These are phyloP conservation scores for Camelus bactrianus DNA, from an alignment of 2,113 vertebrate genomes.

Conservation along the genomic window DNA sequence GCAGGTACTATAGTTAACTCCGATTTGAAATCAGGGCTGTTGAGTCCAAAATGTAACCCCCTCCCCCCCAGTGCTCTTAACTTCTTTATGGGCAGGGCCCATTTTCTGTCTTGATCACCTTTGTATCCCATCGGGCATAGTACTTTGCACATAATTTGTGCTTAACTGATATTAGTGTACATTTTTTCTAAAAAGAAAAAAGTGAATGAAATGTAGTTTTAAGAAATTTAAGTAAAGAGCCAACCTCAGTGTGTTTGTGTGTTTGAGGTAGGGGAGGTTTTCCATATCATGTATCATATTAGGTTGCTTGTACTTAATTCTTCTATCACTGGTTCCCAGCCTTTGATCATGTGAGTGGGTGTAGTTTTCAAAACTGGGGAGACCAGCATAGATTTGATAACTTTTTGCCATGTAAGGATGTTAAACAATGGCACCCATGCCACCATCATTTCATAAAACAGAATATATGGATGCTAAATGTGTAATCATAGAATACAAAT, in stretches of 20 bases:
- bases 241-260: not conserved
- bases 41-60: not conserved
- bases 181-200: not conserved
- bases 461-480: not conserved
- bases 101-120: not conserved
- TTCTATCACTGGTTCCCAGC: not conserved
- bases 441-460: not conserved
- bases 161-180: not conserved
- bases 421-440: not conserved
- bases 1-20: not conserved
- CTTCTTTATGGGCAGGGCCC: not conserved
- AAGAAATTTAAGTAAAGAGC: not conserved
- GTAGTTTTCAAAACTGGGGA: not conserved
- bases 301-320: not conserved
- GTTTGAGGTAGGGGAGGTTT: not conserved
- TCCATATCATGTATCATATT: not conserved
- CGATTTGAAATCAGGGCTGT: not conserved
- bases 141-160: not conserved
- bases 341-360: not conserved
- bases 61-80: not conserved
- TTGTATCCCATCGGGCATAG: not conserved
- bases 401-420: not conserved
- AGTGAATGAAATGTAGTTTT: conserved; percentile 4
- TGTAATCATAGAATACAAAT: not conserved
- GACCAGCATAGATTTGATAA: not conserved